Base-by-base conservation (phyloP, 2,888 invertebrate genomes). In the Platerodrilus igneus region DNA sequence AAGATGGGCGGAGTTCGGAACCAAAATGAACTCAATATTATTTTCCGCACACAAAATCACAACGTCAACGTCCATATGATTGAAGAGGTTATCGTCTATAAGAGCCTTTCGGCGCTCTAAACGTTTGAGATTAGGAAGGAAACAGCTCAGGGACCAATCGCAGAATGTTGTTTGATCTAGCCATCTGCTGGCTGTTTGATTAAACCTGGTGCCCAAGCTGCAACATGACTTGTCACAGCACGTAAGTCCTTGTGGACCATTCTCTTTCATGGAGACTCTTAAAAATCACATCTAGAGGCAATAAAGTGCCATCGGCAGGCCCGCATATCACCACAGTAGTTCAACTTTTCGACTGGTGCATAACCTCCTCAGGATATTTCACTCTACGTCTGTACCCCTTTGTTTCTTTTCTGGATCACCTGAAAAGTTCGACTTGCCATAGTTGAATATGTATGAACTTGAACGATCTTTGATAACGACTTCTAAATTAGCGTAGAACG, bases 321-420 rank as follows among this genome's bases (percentile, higher is more conserved):
- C 48, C 57, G 38, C 49, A 46, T 31, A 60, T 51, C 63, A 64
- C 63, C 3, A 60, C 16, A 6, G 51, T 54, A 3, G 45, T 56
- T 11, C 47, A 33, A 10, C 45, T 39, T 47, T 65, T 63, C 4
- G 56, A 45, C 10, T 26, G 32, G 37, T 61, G 56, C 25, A 52
- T 47, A 8, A 62, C 49, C 9, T 52, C 32, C 31, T 62, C 55
- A 10, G 55, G 53, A 45, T 65, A 55, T 36, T 62, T 61, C 2
- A 36, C 31, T 4, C 59, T 60, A 18, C 55, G 44, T 34, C 31
- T 21, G 11, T 22, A 31, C n/a, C n/a, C n/a, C n/a, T n/a, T n/a
- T n/a, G n/a, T n/a, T n/a, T n/a, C n/a, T n/a, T n/a, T n/a, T n/a
- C n/a, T n/a, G n/a, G n/a, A n/a, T n/a, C n/a, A n/a, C n/a, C n/a